These are phyloP conservation scores for Xylota segnis DNA, from an alignment of 2,888 invertebrate genomes.

Conservation along the genomic window DNA sequence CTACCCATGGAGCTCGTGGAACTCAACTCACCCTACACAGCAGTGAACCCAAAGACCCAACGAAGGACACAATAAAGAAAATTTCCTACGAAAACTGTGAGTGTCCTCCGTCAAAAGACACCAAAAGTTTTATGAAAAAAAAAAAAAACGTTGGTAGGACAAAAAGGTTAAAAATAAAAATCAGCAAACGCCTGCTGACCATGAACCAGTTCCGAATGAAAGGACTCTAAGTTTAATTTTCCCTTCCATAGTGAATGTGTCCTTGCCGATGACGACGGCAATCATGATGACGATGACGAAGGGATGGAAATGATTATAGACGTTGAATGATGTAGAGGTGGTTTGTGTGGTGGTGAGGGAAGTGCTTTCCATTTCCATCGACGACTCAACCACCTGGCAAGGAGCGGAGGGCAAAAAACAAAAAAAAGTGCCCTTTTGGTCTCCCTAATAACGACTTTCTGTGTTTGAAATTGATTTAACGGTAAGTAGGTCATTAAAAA, in stretches of 20 bases:
- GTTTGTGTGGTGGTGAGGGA: slow-evolving; percentile 5
- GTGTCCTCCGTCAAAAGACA: slow-evolving; percentile 14
- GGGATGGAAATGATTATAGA: slow-evolving; percentile 40
- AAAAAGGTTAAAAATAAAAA: slow-evolving; percentile 23
- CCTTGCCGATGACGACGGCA: slow-evolving; percentile 53
- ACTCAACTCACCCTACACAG: background rate
- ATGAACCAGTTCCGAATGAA: slow-evolving; percentile 64
- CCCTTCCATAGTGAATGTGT: slow-evolving; percentile 22
- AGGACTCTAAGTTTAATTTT: slow-evolving; percentile 44
- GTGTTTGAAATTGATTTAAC: slow-evolving; percentile 74
- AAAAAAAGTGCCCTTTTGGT: slow-evolving; percentile 30
- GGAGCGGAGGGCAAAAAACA: slow-evolving; percentile 4
- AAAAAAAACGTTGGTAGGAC: background rate
- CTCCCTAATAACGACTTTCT: slow-evolving; percentile 65
- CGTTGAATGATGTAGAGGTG: slow-evolving; percentile 14
- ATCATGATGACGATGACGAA: too few species aligned
- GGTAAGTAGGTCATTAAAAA: slow-evolving; percentile 74
- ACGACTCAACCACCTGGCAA: slow-evolving; percentile 41
- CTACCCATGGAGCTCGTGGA: too few species aligned
- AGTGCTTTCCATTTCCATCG: slow-evolving; percentile 48
- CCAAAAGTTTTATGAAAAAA: slow-evolving; percentile 16
- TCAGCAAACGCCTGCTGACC: slow-evolving; percentile 36
- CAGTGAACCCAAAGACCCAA: background rate
- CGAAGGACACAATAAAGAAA: slow-evolving; percentile 42
- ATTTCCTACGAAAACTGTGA: slow-evolving; percentile 47